Percentiles rank a stretch among this genome's conserved stretches.
Conservation (phyloP, 2,113 vertebrate species). For the Xenus cinereus region DNA sequence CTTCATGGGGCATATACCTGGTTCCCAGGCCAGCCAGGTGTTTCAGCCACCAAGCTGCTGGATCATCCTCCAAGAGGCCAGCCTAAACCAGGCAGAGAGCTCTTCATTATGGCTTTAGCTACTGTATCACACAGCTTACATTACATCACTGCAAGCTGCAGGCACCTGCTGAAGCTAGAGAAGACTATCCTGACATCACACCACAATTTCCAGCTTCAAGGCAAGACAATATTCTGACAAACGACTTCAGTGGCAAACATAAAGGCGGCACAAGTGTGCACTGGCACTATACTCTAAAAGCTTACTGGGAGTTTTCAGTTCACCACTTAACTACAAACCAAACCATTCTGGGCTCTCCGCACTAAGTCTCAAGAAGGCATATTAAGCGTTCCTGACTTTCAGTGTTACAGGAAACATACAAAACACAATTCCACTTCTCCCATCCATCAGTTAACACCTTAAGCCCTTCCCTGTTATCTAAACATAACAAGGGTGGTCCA, state of each 20-base stretch:
- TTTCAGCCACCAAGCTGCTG: background rate
- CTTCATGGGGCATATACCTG: background rate
- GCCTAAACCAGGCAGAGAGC: background rate
- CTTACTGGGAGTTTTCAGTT: background rate
- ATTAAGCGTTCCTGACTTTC: background rate
- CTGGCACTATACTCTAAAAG: background rate
- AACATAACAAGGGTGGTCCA: background rate
- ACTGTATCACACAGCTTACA: background rate
- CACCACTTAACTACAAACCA: background rate
- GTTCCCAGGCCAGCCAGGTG: background rate
- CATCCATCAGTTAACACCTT: background rate
- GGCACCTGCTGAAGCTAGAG: background rate
- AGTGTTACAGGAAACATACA: background rate
- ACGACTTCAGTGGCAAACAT: fast-evolving
- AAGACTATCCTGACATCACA: background rate
- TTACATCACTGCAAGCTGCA: background rate
- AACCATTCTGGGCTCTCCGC: background rate
- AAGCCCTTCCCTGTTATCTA: background rate
- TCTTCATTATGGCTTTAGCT: background rate
- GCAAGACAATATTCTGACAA: background rate
- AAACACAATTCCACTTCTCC: background rate
- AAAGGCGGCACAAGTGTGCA: background rate
- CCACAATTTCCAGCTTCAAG: background rate
- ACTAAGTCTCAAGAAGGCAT: fast-evolving
- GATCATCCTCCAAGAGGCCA: background rate